Evolutionary conservation across 2,888 invertebrate genomes (phyloP).

Genomic region (Chalcosyrphus nemorum): DNA sequence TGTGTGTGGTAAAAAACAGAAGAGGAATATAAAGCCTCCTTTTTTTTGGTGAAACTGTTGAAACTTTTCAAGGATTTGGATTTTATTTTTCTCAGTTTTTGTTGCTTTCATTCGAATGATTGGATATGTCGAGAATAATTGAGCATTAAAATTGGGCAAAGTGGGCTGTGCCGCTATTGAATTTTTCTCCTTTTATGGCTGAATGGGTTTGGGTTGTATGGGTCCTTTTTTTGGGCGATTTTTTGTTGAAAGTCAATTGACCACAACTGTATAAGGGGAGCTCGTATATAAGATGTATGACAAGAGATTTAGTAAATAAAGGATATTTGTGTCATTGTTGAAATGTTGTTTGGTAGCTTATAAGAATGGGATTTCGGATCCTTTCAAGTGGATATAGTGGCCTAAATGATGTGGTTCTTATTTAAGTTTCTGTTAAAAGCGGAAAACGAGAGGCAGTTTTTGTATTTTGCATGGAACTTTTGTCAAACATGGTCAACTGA

Average conservation of each 20-base stretch:
- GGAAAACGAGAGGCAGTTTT: too few relatives aligned
- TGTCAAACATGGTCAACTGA: too few relatives aligned
- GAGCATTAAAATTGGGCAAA: conserved; percentile 57
- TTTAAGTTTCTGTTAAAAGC: too few relatives aligned
- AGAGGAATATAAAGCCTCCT: background rate
- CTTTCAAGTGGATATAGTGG: background rate
- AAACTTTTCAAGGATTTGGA: conserved; percentile 51
- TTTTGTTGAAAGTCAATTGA: conserved; percentile 43
- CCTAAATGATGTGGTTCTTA: too few relatives aligned
- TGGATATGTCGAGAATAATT: conserved; percentile 62
- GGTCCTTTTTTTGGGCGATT: background rate
- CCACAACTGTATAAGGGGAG: conserved; percentile 3
- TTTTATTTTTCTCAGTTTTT: conserved; percentile 30
- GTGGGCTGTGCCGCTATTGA: conserved; percentile 31
- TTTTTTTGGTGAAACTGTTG: conserved; percentile 40
- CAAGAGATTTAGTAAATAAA: background rate
- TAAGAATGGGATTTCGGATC: background rate
- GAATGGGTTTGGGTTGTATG: conserved; percentile 27
- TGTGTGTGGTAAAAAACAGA: background rate
- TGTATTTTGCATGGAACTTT: too few relatives aligned
- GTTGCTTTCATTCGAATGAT: conserved; percentile 39
- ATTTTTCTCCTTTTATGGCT: conserved; percentile 12
- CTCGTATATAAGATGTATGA: background rate
- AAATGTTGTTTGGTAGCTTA: background rate
- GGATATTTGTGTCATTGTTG: background rate